phyloP scores from a whole-genome alignment of 2,797 vertebrate genomes.

The Lagodon rhomboides region DNA sequence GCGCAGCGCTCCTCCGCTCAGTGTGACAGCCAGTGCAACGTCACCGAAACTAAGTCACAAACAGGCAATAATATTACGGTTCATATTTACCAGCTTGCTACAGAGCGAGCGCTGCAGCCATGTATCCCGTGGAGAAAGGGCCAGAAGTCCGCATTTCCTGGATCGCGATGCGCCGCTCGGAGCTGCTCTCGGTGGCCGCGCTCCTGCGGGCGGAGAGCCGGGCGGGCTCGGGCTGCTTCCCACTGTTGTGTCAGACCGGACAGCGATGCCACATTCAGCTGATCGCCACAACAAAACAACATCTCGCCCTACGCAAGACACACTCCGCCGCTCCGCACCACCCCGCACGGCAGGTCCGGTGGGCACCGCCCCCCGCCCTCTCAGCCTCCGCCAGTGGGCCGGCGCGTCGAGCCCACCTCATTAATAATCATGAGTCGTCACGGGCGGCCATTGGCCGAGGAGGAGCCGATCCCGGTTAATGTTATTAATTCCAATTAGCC shows the following conservation, averaged over 20 bases:
- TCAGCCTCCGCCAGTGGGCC: constrained; percentile 69
- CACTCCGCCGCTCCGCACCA: constrained; percentile 78
- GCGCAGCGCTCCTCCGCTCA: neutral
- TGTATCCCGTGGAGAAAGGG: constrained; percentile 77
- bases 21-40: constrained; percentile 27
- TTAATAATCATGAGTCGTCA: constrained; percentile 63
- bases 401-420: constrained; percentile 37
- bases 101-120: constrained; percentile 67
- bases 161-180: constrained; percentile 63
- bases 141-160: constrained; percentile 85
- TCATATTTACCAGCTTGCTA: constrained; percentile 77
- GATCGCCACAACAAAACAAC: constrained; percentile 86
- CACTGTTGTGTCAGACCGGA: constrained; percentile 79
- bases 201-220: constrained; percentile 46
- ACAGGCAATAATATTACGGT: constrained; percentile 15
- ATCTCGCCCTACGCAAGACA: constrained; percentile 80
- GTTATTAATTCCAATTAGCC: constrained; percentile 61
- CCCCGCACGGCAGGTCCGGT: constrained; percentile 74
- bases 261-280: constrained; percentile 84
- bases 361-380: constrained; percentile 75
- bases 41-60: constrained; percentile 21
- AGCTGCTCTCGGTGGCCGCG: constrained; percentile 56
- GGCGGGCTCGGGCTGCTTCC: constrained; percentile 66
- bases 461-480: constrained; percentile 55
- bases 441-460: constrained; percentile 54